Evolutionary conservation across 2,797 vertebrate species (phyloP).

Genomic region (Pipistrellus kuhlii): DNA sequence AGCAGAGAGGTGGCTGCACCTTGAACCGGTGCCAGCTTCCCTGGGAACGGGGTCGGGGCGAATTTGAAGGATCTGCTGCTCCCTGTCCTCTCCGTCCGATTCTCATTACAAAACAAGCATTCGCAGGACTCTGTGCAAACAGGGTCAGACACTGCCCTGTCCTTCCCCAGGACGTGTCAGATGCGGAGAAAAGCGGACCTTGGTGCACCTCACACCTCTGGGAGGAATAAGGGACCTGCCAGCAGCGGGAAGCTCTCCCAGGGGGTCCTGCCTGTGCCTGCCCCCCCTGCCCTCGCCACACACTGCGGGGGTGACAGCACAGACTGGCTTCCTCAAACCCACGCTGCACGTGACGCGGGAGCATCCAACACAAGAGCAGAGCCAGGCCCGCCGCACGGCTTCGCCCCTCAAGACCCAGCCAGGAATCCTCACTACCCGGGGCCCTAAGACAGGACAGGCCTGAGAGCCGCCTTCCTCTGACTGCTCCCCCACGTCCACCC

Average conservation of each 20-base stretch:
- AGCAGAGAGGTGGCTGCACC: not conserved
- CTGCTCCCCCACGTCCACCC: too few species aligned
- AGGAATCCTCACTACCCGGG: fast-evolving
- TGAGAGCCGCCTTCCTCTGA: not conserved
- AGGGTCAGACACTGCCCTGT: not conserved
- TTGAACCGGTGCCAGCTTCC: fast-evolving
- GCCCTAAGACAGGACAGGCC: not conserved
- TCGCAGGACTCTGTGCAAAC: not conserved
- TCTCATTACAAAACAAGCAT: not conserved
- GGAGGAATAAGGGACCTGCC: not conserved
- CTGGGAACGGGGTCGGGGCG: fast-evolving
- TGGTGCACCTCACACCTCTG: too few species aligned
- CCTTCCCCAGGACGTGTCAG: not conserved
- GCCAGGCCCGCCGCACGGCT: not conserved
- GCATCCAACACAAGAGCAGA: not conserved
- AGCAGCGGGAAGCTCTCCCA: not conserved
- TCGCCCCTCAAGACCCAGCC: not conserved
- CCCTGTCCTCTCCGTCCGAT: not conserved
- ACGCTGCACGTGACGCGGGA: not conserved
- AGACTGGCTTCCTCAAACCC: not conserved
- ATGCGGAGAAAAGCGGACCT: not conserved
- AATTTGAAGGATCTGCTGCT: not conserved
- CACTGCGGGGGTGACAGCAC: not conserved
- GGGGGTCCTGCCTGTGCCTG: fast-evolving
- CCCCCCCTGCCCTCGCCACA: fast-evolving